phyloP scores from a whole-genome alignment of 2,113 vertebrate species.

The Gallinago media region DNA sequence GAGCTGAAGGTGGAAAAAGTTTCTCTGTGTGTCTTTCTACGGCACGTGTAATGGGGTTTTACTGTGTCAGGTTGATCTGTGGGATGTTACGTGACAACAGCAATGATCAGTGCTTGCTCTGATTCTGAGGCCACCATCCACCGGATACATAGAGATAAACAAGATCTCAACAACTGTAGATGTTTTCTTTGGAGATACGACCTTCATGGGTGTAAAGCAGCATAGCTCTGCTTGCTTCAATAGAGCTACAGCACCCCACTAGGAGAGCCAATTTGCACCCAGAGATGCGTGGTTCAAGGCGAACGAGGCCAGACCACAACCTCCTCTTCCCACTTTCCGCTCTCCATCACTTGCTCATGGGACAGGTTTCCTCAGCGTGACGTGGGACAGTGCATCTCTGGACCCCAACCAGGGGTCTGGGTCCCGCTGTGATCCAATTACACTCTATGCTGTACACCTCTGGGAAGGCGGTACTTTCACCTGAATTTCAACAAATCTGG shows the following conservation, averaged over 20 bases:
- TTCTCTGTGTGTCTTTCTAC: background rate
- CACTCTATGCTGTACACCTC: background rate
- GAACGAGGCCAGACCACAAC: background rate
- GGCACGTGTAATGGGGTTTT: background rate
- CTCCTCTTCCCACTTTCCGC: background rate
- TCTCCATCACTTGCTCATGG: background rate
- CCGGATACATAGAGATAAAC: background rate
- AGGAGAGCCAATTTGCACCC: fast-evolving
- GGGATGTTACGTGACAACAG: background rate
- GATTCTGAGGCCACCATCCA: background rate
- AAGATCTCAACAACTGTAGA: background rate
- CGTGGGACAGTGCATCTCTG: fast-evolving
- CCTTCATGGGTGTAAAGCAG: background rate
- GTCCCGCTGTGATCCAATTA: background rate
- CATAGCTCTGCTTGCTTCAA: background rate
- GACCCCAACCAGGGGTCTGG: background rate
- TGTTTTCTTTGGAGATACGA: background rate
- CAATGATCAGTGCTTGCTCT: background rate
- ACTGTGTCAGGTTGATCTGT: background rate
- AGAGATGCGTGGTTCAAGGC: background rate
- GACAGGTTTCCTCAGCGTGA: background rate
- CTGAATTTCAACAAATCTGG: background rate
- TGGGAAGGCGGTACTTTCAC: background rate
- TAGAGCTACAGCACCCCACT: background rate
- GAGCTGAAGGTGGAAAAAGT: background rate